Percentiles rank a stretch among this genome's conserved stretches.
These are phyloP conservation scores for Drosophila lutescens DNA, from an alignment of 2,888 invertebrate species.

Conservation along the genomic window DNA sequence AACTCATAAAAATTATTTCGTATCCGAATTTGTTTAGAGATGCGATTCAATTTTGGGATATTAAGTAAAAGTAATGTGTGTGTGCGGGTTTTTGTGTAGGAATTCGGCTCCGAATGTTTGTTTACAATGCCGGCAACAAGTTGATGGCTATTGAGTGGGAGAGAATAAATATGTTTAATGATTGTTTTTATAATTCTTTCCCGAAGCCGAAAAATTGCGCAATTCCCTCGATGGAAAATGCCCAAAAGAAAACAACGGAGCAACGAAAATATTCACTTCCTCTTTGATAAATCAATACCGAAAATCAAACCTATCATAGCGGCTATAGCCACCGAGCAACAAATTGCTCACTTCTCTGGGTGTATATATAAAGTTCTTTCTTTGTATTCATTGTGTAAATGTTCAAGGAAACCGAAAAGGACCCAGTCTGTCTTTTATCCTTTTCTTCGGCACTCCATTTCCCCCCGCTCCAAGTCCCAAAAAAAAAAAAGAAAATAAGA, in stretches of 20 bases:
- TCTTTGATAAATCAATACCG: conserved; percentile 37
- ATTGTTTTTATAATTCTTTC: conserved; percentile 62
- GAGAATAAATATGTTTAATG: conserved; percentile 41
- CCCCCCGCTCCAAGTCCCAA: background rate
- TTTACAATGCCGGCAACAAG: conserved; percentile 69
- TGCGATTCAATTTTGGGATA: conserved; percentile 42
- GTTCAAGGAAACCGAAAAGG: conserved; percentile 65
- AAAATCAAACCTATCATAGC: conserved; percentile 47
- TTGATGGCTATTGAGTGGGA: conserved; percentile 53
- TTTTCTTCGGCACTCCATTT: conserved; percentile 17
- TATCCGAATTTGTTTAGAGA: conserved; percentile 37
- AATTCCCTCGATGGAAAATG: conserved; percentile 49
- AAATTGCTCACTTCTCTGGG: conserved; percentile 58
- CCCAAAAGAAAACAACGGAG: conserved; percentile 10
- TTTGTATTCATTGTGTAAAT: conserved; percentile 61
- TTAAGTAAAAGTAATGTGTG: conserved; percentile 59
- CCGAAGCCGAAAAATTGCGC: conserved; percentile 60
- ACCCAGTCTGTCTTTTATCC: conserved; percentile 36
- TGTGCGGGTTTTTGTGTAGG: conserved; percentile 13
- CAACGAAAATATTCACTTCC: conserved; percentile 33
- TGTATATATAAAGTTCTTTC: conserved; percentile 33
- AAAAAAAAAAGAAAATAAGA: background rate
- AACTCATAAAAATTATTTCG: conserved; percentile 66
- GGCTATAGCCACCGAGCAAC: conserved; percentile 44
- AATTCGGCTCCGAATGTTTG: conserved; percentile 60